Percentiles rank a stretch among this genome's conserved stretches.
Evolutionary conservation across 2,113 vertebrate genomes (phyloP).

Genomic region (Brachyistius frenatus): DNA sequence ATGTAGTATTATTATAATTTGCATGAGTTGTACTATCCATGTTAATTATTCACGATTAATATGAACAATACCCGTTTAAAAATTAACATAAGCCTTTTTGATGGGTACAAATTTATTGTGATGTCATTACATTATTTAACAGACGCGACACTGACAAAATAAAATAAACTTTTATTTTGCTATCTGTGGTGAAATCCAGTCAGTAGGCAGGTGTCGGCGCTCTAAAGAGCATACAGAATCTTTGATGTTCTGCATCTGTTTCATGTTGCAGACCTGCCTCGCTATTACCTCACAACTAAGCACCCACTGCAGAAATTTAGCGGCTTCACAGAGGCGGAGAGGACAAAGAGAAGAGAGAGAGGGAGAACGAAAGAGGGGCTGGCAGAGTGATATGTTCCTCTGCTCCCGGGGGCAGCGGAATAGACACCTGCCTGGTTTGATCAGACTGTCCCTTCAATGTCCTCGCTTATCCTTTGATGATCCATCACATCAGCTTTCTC

Average conservation of each 20-base stretch:
- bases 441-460: slow-evolving; percentile 61
- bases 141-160: background rate
- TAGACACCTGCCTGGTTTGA: slow-evolving; percentile 60
- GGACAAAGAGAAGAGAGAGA: slow-evolving; percentile 5
- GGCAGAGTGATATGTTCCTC: slow-evolving; percentile 44
- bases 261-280: slow-evolving; percentile 51
- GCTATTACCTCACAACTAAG: slow-evolving; percentile 42
- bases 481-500: slow-evolving; percentile 53
- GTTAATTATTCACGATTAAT: background rate
- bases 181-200: background rate
- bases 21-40: no score
- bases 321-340: slow-evolving; percentile 46
- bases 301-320: slow-evolving; percentile 46
- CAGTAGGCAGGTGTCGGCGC: slow-evolving; percentile 12
- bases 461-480: slow-evolving; percentile 68
- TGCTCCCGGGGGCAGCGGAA: slow-evolving; percentile 37
- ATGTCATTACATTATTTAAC: background rate
- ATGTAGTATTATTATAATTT: no score
- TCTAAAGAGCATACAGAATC: slow-evolving; percentile 30
- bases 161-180: background rate
- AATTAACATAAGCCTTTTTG: background rate
- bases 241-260: slow-evolving; percentile 56
- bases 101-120: background rate
- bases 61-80: background rate
- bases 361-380: background rate